These are phyloP conservation scores for Brachionus paranguensis DNA, from an alignment of 1,140 invertebrate genomes.

Conservation along the genomic window DNA sequence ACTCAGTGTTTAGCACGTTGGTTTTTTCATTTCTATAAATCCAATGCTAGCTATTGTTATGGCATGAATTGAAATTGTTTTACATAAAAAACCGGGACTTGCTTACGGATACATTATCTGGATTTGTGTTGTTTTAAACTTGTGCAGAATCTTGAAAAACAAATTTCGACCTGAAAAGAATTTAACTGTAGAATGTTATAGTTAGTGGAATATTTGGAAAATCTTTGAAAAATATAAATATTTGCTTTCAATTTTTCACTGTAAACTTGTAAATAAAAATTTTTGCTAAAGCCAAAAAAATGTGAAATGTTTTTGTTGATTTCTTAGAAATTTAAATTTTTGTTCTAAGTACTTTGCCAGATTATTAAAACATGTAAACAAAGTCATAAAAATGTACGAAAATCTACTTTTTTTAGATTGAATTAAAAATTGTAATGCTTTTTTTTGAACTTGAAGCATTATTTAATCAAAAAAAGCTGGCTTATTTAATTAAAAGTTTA, in stretches of 20 bases:
- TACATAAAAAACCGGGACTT: not conserved
- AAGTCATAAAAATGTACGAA: not conserved
- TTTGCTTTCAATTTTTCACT: constrained; percentile 18
- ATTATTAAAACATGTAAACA: not conserved
- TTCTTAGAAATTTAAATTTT: not conserved
- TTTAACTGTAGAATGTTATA: not conserved
- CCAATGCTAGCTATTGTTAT: not conserved
- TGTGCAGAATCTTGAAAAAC: not conserved
- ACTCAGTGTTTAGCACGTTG: not conserved
- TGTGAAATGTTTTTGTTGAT: not conserved
- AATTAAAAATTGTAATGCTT: not conserved
- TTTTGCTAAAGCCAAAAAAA: not conserved
- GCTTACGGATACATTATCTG: not conserved
- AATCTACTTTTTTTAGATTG: not conserved
- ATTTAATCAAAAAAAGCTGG: not conserved
- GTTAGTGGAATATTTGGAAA: not conserved
- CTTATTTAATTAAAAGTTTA: not conserved
- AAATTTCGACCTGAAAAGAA: not conserved
- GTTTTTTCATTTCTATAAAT: not conserved
- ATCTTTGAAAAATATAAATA: not conserved
- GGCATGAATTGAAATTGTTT: not conserved
- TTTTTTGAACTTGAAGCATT: not conserved
- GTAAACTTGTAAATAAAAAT: not conserved
- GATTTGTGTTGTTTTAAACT: not conserved
- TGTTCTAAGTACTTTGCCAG: not conserved